Conservation (phyloP, 2,113 vertebrate species). For the Sus scrofa region DNA sequence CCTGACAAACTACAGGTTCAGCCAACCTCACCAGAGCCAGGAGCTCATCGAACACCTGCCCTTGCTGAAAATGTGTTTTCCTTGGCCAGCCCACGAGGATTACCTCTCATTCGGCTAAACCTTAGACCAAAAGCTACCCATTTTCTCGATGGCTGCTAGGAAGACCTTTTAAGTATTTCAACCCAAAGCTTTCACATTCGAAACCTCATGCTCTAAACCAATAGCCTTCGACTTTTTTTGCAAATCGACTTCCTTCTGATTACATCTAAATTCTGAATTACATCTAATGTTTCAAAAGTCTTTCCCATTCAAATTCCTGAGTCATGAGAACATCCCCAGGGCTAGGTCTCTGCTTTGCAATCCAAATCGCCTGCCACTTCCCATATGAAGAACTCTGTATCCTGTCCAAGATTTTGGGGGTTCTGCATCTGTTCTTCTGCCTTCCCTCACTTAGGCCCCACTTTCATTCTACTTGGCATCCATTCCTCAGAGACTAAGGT, state of each 20-base stretch:
- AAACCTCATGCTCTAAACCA: neutral
- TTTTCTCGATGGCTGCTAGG: neutral
- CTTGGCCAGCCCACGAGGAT: neutral
- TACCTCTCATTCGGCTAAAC: neutral
- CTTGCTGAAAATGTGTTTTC: neutral
- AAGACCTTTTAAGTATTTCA: neutral
- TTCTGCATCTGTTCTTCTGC: neutral
- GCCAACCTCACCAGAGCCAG: neutral
- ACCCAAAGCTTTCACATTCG: neutral
- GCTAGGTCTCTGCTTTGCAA: neutral
- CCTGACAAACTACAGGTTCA: neutral
- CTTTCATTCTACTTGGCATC: neutral
- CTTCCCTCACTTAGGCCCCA: neutral
- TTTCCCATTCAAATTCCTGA: neutral
- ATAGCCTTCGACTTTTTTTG: neutral
- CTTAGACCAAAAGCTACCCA: neutral
- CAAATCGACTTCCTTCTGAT: neutral
- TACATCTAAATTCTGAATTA: slow-evolving; percentile 17
- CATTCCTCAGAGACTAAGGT: neutral
- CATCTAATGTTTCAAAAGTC: neutral
- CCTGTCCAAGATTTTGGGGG: neutral
- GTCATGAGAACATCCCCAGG: neutral
- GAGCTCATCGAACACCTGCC: neutral
- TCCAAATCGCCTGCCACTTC: neutral
- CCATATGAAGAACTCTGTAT: neutral